Evolutionary conservation across 53 echinoderm and acorn worm species (phyloP), one percentile per base, ranked within the genome.

Genomic region (Temnopleurus reevesii): DNA sequence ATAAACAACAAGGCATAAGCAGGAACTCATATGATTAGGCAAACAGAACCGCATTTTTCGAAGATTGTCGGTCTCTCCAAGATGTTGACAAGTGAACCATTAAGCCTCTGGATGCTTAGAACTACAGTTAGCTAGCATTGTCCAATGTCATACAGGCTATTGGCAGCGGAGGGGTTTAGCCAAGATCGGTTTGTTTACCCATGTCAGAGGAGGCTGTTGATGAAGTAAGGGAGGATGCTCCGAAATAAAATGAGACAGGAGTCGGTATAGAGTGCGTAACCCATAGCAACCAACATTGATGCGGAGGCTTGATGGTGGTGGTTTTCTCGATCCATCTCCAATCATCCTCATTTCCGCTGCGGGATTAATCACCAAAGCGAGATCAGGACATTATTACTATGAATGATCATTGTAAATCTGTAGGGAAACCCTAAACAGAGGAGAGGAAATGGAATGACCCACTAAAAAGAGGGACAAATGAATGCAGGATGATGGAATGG

Each of bases 331-430:
- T 49, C 23, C 80, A 80, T 80, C 51, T 80, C 80, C 80, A 80
- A 83, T 53, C 35, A 0, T 30, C 13, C 30, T 83, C 83, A 83
- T 83, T 83, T 83, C 83, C 83, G 46, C 55, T 27, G n/a, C 3
- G 55, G 38, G 33, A 83, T 83, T 83, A 83, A 83, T 83, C 83
- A 83, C 83, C 51, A 49, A 53, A 83, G 80, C 51, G 28, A 41
- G 71, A 38, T 71, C 71, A 19, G 71, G 71, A 71, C 71, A 71
- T 71, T 8, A 38, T 71, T 56, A 38, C 71, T 71, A 41, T 41
- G 19, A 1, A 71, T 71, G 71, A 71, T 71, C 71, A 5, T 36
- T 41, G 19, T n/a, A 34, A 60, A 12, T 60, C 60, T 29, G 60
- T 30, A 10, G 60, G 38, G 71, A 38, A 71, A 36, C 41, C 71